These are phyloP conservation scores for Toxonevra muliebris DNA, from an alignment of 2,888 invertebrate species.

Conservation along the genomic window DNA sequence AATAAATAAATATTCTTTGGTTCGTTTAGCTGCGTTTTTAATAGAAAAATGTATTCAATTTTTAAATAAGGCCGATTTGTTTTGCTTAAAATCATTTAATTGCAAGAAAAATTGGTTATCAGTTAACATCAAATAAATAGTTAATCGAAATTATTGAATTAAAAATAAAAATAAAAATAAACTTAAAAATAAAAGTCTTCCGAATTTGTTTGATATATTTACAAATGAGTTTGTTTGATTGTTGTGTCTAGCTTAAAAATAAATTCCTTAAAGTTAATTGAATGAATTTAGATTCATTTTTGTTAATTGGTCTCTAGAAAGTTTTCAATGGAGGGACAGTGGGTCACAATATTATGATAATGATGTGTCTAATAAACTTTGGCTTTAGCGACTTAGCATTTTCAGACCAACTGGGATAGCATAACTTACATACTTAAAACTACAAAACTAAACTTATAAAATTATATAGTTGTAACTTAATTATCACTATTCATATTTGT, in stretches of 20 bases:
- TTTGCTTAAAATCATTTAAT: slow-evolving; percentile 19
- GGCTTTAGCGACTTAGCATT: slow-evolving; percentile 59
- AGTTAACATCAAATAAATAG: slow-evolving; percentile 26
- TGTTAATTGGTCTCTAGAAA: slow-evolving; percentile 22
- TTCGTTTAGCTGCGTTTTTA: slow-evolving; percentile 52
- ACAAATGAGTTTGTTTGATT: slow-evolving; percentile 28
- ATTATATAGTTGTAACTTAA: not conserved
- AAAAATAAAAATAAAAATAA: slow-evolving; percentile 22
- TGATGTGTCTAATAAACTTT: slow-evolving; percentile 48
- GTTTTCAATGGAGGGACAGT: slow-evolving; percentile 3
- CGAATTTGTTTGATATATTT: slow-evolving; percentile 17
- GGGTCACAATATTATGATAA: not conserved
- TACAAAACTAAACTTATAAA: slow-evolving; percentile 28
- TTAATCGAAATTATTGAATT: slow-evolving; percentile 20
- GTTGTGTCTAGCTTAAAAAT: slow-evolving; percentile 25
- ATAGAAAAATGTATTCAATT: slow-evolving; percentile 19
- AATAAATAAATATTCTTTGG: slow-evolving; percentile 51
- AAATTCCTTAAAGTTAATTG: slow-evolving; percentile 30
- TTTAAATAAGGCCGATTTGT: slow-evolving; percentile 11
- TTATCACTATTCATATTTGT: slow-evolving; percentile 6
- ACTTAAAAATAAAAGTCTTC: slow-evolving; percentile 38
- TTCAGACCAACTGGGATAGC: slow-evolving; percentile 43
- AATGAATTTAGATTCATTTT: slow-evolving; percentile 13
- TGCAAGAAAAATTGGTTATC: slow-evolving; percentile 30
- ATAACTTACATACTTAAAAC: slow-evolving; percentile 7